Conservation (phyloP, 2,888 invertebrate genomes). For the Teinopalpus imperialis region DNA sequence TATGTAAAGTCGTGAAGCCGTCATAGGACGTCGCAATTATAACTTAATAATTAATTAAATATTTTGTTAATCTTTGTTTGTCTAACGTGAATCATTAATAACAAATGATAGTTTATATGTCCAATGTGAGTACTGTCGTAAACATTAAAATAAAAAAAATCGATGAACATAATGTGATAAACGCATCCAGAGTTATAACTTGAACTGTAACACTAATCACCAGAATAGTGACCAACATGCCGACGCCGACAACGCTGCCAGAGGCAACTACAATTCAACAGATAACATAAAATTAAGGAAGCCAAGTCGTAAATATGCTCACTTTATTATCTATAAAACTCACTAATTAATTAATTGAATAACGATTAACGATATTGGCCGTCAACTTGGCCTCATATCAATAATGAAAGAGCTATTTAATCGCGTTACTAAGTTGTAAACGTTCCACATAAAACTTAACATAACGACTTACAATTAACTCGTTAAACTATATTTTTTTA, state of each 20-base stretch:
- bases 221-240: conserved; percentile 37
- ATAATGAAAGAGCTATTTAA: conserved; percentile 51
- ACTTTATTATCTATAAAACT: conserved; percentile 78
- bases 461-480: conserved; percentile 41
- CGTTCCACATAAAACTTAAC: conserved; percentile 45
- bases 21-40: too few relatives aligned
- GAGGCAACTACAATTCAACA: conserved; percentile 66
- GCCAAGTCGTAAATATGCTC: conserved; percentile 70
- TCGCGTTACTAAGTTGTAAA: conserved; percentile 54
- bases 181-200: conserved; percentile 14
- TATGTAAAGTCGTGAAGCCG: too few relatives aligned
- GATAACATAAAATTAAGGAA: conserved; percentile 77
- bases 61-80: not conserved
- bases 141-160: conserved; percentile 18
- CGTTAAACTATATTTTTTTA: conserved; percentile 25
- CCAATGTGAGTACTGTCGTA: conserved; percentile 4
- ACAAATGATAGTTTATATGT: conserved; percentile 8
- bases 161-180: conserved; percentile 22
- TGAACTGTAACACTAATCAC: conserved; percentile 10
- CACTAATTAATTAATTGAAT: conserved; percentile 79
- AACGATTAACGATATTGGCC: conserved; percentile 66
- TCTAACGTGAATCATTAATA: not conserved
- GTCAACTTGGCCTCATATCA: conserved; percentile 31
- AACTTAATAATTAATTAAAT: too few relatives aligned
- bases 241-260: conserved; percentile 43